These are phyloP conservation scores for Zelostemma sp. DNA, from an alignment of 1,140 invertebrate species.

Conservation along the genomic window DNA sequence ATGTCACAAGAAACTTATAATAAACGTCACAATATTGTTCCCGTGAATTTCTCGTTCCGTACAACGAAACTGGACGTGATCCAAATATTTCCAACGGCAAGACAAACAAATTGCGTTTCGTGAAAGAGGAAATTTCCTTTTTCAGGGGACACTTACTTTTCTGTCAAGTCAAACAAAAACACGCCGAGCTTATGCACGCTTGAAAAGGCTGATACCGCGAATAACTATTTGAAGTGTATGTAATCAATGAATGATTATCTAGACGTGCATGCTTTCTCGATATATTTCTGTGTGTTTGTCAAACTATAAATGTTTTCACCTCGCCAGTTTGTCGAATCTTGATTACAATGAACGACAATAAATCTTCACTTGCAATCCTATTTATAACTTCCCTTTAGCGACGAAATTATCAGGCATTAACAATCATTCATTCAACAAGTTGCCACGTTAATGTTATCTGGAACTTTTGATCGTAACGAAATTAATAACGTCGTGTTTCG, in stretches of 20 bases:
- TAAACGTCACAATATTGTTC: neutral
- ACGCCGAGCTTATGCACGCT: conserved; percentile 66
- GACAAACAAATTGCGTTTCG: too few species aligned
- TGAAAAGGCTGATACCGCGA: conserved; percentile 52
- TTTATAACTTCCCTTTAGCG: neutral
- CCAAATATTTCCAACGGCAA: too few species aligned
- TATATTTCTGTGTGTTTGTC: conserved; percentile 32
- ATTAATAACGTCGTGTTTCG: neutral
- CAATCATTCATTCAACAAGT: neutral
- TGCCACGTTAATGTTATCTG: neutral
- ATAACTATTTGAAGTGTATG: conserved; percentile 28
- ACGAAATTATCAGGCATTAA: neutral
- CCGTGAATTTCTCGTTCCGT: neutral
- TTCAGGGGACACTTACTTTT: neutral
- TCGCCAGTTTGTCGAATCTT: conserved; percentile 6
- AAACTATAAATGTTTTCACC: conserved; percentile 30
- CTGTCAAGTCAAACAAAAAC: conserved; percentile 37
- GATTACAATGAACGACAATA: conserved; percentile 15
- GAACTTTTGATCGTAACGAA: neutral
- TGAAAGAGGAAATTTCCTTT: neutral
- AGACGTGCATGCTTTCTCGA: conserved; percentile 40
- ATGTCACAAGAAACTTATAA: conserved; percentile 19
- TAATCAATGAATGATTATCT: conserved; percentile 37
- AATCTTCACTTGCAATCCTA: neutral
- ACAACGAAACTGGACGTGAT: too few species aligned